Evolutionary conservation across 2,113 vertebrate species (phyloP).

Genomic region (Callithrix jacchus): DNA sequence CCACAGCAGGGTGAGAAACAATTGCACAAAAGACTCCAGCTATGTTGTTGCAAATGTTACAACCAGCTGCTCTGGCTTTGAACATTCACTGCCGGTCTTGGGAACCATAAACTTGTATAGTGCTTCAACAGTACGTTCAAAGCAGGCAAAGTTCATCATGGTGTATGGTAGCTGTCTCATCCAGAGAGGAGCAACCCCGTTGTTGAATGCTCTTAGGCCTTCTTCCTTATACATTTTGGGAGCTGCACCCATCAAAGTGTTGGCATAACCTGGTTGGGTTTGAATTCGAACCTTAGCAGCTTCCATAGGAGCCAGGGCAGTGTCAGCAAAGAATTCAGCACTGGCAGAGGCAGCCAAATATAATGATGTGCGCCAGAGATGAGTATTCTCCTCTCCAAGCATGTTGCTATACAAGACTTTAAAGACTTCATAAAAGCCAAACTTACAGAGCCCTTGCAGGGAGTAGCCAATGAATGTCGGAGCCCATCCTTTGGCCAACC

Average conservation of each 20-base stretch:
- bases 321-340: slow-evolving; percentile 99
- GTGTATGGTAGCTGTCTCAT: slow-evolving; percentile 99
- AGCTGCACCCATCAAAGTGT: slow-evolving; percentile 92
- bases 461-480: slow-evolving; percentile 99
- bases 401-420: slow-evolving; percentile 95
- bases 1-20: slow-evolving; percentile 96
- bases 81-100: slow-evolving; percentile 95
- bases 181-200: slow-evolving; percentile 97
- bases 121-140: slow-evolving; percentile 96
- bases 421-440: slow-evolving; percentile 99
- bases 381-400: slow-evolving; percentile 96
- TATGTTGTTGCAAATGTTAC: slow-evolving; percentile 98
- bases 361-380: slow-evolving; percentile 96
- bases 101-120: slow-evolving; percentile 96
- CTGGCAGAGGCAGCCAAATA: slow-evolving; percentile 98
- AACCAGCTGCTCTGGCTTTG: slow-evolving; percentile 93
- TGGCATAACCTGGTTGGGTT: slow-evolving; percentile 97
- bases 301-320: slow-evolving; percentile 99
- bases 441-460: slow-evolving; percentile 99
- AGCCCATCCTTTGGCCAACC: slow-evolving; percentile 98
- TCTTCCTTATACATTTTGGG: slow-evolving; percentile 98
- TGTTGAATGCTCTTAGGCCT: slow-evolving; percentile 97
- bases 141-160: slow-evolving; percentile 99
- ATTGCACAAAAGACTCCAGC: slow-evolving; percentile 98
- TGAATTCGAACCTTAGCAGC: slow-evolving; percentile 98